Conservation (phyloP, 2,888 invertebrate species). For the Achlya flavicornis region DNA sequence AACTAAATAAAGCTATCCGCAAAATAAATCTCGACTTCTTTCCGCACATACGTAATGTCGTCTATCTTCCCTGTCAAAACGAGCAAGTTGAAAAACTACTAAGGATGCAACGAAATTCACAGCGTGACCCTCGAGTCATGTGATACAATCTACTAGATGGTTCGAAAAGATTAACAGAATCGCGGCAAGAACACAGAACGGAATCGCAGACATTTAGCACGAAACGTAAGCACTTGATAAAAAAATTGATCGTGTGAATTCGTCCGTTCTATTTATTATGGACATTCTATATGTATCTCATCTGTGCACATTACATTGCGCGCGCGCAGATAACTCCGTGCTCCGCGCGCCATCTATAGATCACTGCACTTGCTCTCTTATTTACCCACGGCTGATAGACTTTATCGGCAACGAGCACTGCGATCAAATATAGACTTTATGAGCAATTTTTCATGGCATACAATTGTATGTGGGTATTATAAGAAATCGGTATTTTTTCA, state of each 20-base stretch:
- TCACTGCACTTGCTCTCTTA: slow-evolving; percentile 74
- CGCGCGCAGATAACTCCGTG: slow-evolving; percentile 57
- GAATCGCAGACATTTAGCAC: slow-evolving; percentile 9
- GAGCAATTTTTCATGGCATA: slow-evolving; percentile 22
- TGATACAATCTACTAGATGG: slow-evolving; percentile 7
- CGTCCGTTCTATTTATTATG: slow-evolving; percentile 9
- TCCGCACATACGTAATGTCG: not conserved
- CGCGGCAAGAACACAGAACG: slow-evolving; percentile 10
- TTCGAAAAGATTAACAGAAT: not conserved
- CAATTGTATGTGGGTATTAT: slow-evolving; percentile 24
- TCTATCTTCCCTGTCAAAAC: slow-evolving; percentile 12
- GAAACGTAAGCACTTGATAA: slow-evolving; percentile 1
- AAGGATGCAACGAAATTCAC: slow-evolving; percentile 8
- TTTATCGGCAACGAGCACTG: slow-evolving; percentile 45
- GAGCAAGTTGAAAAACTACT: slow-evolving; percentile 6
- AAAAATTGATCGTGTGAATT: slow-evolving; percentile 9
- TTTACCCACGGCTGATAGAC: slow-evolving; percentile 67
- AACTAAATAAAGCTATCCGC: slow-evolving; percentile 1
- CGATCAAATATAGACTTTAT: slow-evolving; percentile 36
- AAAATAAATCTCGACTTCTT: slow-evolving; percentile 10
- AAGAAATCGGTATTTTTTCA: slow-evolving; percentile 45
- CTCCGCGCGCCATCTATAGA: slow-evolving; percentile 68
- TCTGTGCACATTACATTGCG: slow-evolving; percentile 57
- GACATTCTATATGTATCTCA: slow-evolving; percentile 35
- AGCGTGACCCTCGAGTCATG: slow-evolving; percentile 8